phyloP scores from a whole-genome alignment of 92 coral and sea anemone species.

The Scolanthus callimorphus region DNA sequence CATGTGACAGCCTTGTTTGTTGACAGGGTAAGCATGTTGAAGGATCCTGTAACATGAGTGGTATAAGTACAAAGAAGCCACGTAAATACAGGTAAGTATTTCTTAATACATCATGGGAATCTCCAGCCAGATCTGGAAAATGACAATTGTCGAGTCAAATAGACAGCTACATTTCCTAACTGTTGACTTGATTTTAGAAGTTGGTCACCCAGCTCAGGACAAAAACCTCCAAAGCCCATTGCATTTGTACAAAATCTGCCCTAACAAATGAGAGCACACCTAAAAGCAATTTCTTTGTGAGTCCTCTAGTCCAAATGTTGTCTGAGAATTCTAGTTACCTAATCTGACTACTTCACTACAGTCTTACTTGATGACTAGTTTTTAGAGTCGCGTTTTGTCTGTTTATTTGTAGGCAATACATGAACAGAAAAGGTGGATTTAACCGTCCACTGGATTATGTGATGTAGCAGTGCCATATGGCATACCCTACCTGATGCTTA shows the following conservation, averaged over 20 bases:
- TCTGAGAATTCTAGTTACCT: too few species aligned
- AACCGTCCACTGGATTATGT: constrained; percentile 97
- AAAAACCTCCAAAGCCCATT: too few species aligned
- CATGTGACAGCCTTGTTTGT: neutral
- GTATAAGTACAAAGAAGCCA: constrained; percentile 65
- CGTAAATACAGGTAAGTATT: constrained; percentile 81
- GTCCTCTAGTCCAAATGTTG: too few species aligned
- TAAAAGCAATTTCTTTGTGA: too few species aligned
- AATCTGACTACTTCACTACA: too few species aligned
- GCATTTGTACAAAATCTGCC: too few species aligned
- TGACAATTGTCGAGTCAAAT: too few species aligned
- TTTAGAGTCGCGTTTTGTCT: too few species aligned
- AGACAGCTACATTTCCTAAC: too few species aligned
- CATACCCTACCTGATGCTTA: too few species aligned
- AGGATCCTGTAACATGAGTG: constrained; percentile 83
- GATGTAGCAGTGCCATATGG: constrained; percentile 33
- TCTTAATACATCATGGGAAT: neutral
- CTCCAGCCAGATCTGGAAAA: neutral
- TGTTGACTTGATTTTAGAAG: neutral
- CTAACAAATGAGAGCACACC: too few species aligned
- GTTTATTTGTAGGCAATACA: constrained; percentile 73
- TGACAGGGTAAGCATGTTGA: constrained; percentile 82
- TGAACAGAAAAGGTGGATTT: constrained; percentile 99
- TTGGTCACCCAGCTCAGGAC: neutral
- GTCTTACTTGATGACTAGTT: too few species aligned